These are phyloP conservation scores for Centropus unirufus DNA, from an alignment of 2,113 vertebrate genomes.

Conservation along the genomic window DNA sequence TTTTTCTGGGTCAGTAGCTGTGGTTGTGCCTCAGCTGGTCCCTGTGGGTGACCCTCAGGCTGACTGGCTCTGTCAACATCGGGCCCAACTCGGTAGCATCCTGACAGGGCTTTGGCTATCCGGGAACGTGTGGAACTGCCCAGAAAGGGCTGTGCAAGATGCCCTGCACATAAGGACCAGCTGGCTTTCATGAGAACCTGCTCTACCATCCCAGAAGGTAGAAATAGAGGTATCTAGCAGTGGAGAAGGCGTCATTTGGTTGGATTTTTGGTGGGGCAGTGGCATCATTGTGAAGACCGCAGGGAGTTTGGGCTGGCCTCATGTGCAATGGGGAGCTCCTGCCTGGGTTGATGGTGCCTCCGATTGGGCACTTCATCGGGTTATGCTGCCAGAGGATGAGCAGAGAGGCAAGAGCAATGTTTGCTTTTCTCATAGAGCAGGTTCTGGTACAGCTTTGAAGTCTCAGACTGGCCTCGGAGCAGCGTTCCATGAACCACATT, in stretches of 20 bases:
- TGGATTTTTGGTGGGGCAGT: background rate
- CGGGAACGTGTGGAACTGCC: accelerated
- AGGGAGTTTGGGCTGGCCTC: background rate
- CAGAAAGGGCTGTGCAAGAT: background rate
- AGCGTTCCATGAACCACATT: accelerated
- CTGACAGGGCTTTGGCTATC: background rate
- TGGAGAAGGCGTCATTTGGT: background rate
- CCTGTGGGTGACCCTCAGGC: background rate
- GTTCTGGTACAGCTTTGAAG: accelerated
- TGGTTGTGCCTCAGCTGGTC: background rate
- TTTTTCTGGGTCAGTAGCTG: background rate
- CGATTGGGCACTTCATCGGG: too few species aligned
- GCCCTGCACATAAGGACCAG: accelerated
- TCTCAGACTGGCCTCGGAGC: background rate
- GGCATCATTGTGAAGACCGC: background rate
- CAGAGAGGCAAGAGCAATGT: background rate
- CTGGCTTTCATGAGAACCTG: background rate
- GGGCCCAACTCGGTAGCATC: background rate
- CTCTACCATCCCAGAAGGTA: background rate
- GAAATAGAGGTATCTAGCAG: accelerated
- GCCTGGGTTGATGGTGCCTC: accelerated
- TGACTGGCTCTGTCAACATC: background rate
- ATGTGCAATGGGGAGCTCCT: accelerated
- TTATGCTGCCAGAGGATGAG: too few species aligned
- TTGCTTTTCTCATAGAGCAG: background rate